phyloP scores from a whole-genome alignment of 2,888 invertebrate genomes.

The Platycheirus rosarum region DNA sequence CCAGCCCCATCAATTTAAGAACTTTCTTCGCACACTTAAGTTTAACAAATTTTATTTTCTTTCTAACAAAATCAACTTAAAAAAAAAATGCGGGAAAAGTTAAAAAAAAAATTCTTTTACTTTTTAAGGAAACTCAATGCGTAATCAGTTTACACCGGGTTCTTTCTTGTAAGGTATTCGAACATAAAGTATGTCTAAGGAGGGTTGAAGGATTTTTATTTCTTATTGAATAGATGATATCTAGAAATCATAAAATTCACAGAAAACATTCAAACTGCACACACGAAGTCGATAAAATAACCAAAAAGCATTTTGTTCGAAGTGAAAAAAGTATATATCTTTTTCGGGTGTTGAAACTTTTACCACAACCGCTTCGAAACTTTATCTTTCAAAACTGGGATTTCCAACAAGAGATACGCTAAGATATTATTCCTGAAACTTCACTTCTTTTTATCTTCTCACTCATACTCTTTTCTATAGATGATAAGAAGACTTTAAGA shows the following conservation, averaged over 20 bases:
- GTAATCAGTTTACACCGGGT: constrained; percentile 44
- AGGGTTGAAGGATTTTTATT: not conserved
- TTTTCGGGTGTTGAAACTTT: constrained; percentile 40
- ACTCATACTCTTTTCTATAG: constrained; percentile 16
- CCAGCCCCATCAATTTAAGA: constrained; percentile 19
- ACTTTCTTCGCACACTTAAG: constrained; percentile 48
- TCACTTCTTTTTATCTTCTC: constrained; percentile 42
- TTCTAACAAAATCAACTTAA: constrained; percentile 44
- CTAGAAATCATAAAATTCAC: constrained; percentile 47
- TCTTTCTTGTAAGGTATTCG: not conserved
- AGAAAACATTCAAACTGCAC: constrained; percentile 24
- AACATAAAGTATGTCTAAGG: constrained; percentile 29
- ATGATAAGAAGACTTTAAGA: constrained; percentile 8
- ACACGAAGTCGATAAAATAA: constrained; percentile 13
- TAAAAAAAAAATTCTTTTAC: constrained; percentile 34
- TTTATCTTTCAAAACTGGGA: constrained; percentile 30
- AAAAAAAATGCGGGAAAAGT: constrained; percentile 23
- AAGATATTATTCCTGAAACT: not conserved
- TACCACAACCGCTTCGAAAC: constrained; percentile 18
- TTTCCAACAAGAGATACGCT: not conserved
- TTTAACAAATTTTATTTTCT: constrained; percentile 37
- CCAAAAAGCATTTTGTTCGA: constrained; percentile 10
- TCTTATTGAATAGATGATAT: constrained; percentile 8
- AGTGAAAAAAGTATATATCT: constrained; percentile 2
- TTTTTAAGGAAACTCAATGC: constrained; percentile 16